Conservation (phyloP, 2,888 invertebrate species). For the Trisateles emortualis region DNA sequence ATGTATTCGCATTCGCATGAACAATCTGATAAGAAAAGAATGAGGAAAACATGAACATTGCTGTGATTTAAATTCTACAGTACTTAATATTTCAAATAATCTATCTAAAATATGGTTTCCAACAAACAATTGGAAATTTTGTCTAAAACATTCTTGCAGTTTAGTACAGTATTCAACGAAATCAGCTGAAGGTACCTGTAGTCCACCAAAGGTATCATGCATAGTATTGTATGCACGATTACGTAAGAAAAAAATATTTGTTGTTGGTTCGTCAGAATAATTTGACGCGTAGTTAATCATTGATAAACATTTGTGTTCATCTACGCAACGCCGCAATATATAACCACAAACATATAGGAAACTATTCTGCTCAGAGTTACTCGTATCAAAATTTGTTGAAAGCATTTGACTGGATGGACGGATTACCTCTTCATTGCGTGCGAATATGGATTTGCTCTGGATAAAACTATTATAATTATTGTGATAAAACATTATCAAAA, state of each 20-base stretch:
- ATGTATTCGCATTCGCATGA: too few relatives aligned
- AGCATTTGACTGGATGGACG: too few relatives aligned
- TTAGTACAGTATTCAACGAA: background rate
- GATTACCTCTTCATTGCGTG: background rate
- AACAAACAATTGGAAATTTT: too few relatives aligned
- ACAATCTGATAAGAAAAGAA: too few relatives aligned
- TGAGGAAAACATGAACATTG: too few relatives aligned
- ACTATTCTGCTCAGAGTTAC: background rate
- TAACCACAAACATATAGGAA: background rate
- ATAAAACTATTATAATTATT: background rate
- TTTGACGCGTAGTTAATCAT: background rate
- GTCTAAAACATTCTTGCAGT: too few relatives aligned
- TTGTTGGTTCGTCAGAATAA: background rate
- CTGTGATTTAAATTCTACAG: too few relatives aligned
- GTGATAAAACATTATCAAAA: constrained; percentile 10
- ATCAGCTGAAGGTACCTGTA: background rate
- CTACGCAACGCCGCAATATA: background rate
- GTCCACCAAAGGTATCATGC: background rate
- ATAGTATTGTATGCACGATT: background rate
- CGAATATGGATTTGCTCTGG: background rate
- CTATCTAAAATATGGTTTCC: too few relatives aligned
- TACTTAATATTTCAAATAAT: too few relatives aligned
- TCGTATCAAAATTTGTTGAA: too few relatives aligned
- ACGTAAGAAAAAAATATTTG: background rate
- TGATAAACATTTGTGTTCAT: background rate